Evolutionary conservation across 2,797 vertebrate species (phyloP).

Genomic region (Parotocinclus haroldoi): DNA sequence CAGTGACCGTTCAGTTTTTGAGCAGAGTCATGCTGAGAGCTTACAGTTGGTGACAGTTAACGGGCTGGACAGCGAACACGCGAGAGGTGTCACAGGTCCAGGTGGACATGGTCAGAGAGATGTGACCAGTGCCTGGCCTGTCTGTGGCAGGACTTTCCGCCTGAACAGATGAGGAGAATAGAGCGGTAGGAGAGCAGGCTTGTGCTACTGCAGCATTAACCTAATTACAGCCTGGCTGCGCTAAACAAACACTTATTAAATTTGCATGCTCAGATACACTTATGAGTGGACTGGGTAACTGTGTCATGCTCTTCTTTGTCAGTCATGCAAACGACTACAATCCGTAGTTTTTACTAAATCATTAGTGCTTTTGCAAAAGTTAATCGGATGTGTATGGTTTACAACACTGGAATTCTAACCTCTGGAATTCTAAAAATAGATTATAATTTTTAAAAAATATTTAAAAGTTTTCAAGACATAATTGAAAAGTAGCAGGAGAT

Average conservation of each 20-base stretch:
- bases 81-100: slow-evolving; percentile 38
- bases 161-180: slow-evolving; percentile 54
- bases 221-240: slow-evolving; percentile 51
- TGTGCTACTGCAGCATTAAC: slow-evolving; percentile 50
- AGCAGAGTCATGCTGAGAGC: slow-evolving; percentile 5
- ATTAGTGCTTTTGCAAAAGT: slow-evolving; percentile 2
- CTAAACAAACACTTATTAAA: slow-evolving; percentile 57
- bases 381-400: not conserved
- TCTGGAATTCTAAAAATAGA: too few relatives aligned
- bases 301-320: slow-evolving; percentile 9
- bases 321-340: slow-evolving; percentile 3
- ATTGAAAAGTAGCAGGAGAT: too few relatives aligned
- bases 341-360: slow-evolving; percentile 3
- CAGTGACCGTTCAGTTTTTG: not conserved
- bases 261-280: slow-evolving; percentile 58
- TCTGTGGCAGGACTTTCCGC: slow-evolving; percentile 47
- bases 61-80: slow-evolving; percentile 12
- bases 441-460: too few relatives aligned
- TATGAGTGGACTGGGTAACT: slow-evolving; percentile 36
- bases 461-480: too few relatives aligned
- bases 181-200: slow-evolving; percentile 44
- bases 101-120: slow-evolving; percentile 15
- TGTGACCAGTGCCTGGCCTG: slow-evolving; percentile 31
- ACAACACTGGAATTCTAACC: too few relatives aligned
- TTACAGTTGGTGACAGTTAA: slow-evolving; percentile 41